These are phyloP conservation scores for Athene noctua DNA, from an alignment of 2,113 vertebrate genomes.

Conservation along the genomic window DNA sequence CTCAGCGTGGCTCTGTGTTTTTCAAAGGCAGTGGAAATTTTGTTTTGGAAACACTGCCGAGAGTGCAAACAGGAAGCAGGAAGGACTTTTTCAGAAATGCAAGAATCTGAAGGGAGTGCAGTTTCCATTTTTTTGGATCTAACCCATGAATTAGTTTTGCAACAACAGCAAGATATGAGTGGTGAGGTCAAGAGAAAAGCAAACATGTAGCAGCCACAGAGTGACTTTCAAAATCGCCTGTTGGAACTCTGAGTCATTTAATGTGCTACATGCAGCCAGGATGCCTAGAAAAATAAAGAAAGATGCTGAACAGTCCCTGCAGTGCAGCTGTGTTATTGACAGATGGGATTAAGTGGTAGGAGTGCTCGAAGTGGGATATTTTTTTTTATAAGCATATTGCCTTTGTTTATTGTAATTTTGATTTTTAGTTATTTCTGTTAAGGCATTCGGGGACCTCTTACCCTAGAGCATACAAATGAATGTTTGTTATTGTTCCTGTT, in stretches of 20 bases:
- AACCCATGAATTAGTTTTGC: not conserved
- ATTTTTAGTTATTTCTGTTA: slow-evolving; percentile 22
- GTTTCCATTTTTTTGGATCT: not conserved
- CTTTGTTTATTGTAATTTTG: slow-evolving; percentile 52
- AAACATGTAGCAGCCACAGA: slow-evolving; percentile 22
- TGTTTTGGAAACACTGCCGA: slow-evolving; percentile 33
- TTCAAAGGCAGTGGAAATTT: slow-evolving; percentile 32
- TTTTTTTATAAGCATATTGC: not conserved
- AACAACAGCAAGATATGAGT: slow-evolving; percentile 23
- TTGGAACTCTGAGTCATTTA: not conserved
- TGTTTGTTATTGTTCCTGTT: not conserved
- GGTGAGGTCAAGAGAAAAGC: slow-evolving; percentile 45
- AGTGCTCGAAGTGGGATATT: not conserved
- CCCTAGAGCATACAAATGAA: not conserved
- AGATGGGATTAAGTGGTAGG: slow-evolving; percentile 13
- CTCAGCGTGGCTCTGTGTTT: not conserved
- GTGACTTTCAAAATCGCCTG: not conserved
- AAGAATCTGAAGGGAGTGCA: not conserved
- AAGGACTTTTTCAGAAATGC: slow-evolving; percentile 7
- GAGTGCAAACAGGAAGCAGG: slow-evolving; percentile 58
- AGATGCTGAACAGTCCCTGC: slow-evolving; percentile 27
- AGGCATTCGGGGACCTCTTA: not conserved
- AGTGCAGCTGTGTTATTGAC: slow-evolving; percentile 31
- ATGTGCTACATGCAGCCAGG: not conserved
- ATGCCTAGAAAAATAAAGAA: slow-evolving; percentile 36